Evolutionary conservation across 2,113 vertebrate species (phyloP).

Genomic region (Ceuthmochares aereus): DNA sequence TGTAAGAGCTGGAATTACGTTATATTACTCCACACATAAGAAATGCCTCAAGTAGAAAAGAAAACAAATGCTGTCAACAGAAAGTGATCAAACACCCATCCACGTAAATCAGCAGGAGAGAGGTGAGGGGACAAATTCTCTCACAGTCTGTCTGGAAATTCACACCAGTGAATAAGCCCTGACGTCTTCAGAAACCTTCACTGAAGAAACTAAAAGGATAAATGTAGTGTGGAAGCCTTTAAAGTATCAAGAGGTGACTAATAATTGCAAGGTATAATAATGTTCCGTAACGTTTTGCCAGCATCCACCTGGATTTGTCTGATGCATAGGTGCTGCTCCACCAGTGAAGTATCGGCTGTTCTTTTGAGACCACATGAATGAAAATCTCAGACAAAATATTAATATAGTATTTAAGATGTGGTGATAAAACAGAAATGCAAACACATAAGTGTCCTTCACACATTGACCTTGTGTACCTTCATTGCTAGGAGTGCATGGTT

Average conservation of each 20-base stretch:
- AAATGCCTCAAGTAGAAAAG: slow-evolving; percentile 29
- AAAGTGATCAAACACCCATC: neutral
- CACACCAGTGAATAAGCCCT: neutral
- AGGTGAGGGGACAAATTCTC: neutral
- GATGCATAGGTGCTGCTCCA: accelerated
- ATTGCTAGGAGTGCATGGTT: neutral
- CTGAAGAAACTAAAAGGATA: neutral
- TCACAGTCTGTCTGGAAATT: neutral
- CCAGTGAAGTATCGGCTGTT: neutral
- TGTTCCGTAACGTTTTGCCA: neutral
- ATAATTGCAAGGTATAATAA: neutral
- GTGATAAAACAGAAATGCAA: neutral
- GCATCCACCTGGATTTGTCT: neutral
- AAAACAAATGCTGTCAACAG: slow-evolving; percentile 62
- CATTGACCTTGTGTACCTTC: neutral
- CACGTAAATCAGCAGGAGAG: neutral
- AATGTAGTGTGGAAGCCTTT: neutral
- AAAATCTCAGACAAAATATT: neutral
- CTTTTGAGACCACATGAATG: neutral
- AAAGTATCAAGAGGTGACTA: neutral
- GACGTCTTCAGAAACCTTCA: neutral
- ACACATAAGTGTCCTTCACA: neutral
- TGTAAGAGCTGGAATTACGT: slow-evolving; percentile 10
- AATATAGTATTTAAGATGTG: neutral
- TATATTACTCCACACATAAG: slow-evolving; percentile 37